phyloP scores from a whole-genome alignment of 2,888 invertebrate species.

The Polietes domitor region DNA sequence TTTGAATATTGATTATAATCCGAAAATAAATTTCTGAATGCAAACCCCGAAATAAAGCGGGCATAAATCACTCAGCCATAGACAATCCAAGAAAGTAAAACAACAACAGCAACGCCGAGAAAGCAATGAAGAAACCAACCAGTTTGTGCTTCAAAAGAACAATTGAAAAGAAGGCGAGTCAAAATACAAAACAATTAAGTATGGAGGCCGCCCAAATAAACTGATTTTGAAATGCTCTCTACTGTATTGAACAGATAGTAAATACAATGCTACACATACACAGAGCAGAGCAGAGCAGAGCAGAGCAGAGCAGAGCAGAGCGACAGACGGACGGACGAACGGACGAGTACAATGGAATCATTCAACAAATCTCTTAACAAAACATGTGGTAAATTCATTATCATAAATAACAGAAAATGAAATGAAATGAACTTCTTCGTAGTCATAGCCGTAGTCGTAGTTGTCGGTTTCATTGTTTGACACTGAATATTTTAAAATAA shows the following conservation, averaged over 20 bases:
- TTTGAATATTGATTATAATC: constrained; percentile 41
- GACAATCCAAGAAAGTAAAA: background rate
- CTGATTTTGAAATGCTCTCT: constrained; percentile 22
- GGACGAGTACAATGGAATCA: constrained; percentile 1
- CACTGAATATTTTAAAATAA: constrained; percentile 27
- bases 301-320: background rate
- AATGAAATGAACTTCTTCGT: constrained; percentile 7
- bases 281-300: background rate
- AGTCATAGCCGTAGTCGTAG: background rate
- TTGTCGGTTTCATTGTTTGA: constrained; percentile 11
- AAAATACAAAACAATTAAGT: constrained; percentile 36
- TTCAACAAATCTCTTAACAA: constrained; percentile 68
- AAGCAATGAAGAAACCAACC: constrained; percentile 27
- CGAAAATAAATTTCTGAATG: background rate
- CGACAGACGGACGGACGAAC: background rate
- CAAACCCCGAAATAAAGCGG: background rate
- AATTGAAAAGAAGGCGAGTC: constrained; percentile 26
- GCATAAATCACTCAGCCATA: constrained; percentile 52
- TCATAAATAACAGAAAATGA: constrained; percentile 68
- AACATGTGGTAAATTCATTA: constrained; percentile 73
- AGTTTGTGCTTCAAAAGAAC: constrained; percentile 30
- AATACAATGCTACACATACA: background rate
- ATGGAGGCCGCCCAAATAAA: constrained; percentile 26
- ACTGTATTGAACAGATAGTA: background rate
- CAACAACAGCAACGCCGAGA: background rate